Conservation (phyloP, 2,797 vertebrate genomes). For the Enteromius thamalakanensis region DNA sequence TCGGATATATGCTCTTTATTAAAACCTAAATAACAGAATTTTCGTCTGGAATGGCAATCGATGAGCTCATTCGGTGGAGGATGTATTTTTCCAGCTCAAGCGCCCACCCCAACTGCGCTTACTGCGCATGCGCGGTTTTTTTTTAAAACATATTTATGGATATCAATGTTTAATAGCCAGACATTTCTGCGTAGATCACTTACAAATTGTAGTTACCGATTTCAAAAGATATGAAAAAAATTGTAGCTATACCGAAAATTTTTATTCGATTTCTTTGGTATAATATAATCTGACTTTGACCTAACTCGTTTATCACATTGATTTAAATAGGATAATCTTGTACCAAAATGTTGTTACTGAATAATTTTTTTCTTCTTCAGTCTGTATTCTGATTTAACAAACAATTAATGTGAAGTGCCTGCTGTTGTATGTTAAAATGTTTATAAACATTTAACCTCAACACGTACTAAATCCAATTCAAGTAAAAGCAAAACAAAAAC, state of each 20-base stretch:
- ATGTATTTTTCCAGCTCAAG: constrained; percentile 41
- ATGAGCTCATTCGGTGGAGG: constrained; percentile 16
- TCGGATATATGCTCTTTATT: neutral
- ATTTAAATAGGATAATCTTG: neutral
- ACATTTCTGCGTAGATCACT: neutral
- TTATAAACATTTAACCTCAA: too few relatives aligned
- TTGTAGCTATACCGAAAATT: neutral
- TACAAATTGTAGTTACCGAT: neutral
- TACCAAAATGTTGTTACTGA: too few relatives aligned
- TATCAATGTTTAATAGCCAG: neutral
- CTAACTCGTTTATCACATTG: neutral
- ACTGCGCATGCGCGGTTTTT: constrained; percentile 28
- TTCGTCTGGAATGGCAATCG: neutral
- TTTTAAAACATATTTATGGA: neutral
- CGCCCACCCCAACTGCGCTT: constrained; percentile 38
- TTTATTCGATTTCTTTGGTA: too few relatives aligned
- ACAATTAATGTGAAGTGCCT: too few relatives aligned
- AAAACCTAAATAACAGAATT: neutral
- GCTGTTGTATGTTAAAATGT: too few relatives aligned
- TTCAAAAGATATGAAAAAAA: neutral
- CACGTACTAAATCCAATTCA: too few relatives aligned
- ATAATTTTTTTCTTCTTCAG: too few relatives aligned
- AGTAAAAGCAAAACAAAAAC: too few relatives aligned
- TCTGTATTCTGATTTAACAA: too few relatives aligned
- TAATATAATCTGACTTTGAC: neutral